Evolutionary conservation across 1,140 invertebrate species (phyloP).

Genomic region (Platyscapa corneri): DNA sequence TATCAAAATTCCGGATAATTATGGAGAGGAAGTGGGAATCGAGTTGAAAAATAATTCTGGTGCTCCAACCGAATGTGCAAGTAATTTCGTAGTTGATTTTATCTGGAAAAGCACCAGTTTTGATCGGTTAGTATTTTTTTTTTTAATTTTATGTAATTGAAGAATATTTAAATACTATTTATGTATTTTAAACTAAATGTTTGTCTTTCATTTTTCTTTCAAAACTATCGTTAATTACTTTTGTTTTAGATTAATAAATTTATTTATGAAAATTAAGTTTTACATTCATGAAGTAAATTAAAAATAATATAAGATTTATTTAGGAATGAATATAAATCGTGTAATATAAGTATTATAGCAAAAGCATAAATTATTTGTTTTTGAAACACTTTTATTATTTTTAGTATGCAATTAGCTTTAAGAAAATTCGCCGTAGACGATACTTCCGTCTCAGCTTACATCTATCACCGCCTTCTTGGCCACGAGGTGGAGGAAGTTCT

Average conservation of each 20-base stretch:
- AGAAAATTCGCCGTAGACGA: conserved; percentile 98
- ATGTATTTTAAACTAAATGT: no score
- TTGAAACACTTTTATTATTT: no score
- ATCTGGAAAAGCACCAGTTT: conserved; percentile 99
- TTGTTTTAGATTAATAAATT: no score
- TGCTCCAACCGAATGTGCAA: conserved; percentile 92
- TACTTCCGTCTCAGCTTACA: conserved; percentile 96
- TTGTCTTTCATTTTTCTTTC: no score
- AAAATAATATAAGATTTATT: no score
- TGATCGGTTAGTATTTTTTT: conserved; percentile 84
- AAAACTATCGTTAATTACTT: no score
- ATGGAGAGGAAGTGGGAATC: conserved; percentile 97
- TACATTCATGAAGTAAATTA: no score
- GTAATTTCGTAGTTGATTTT: conserved; percentile 98
- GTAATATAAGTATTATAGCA: no score
- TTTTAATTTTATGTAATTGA: no score
- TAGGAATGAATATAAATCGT: no score
- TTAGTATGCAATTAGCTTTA: conserved; percentile 95
- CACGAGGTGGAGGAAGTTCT: conserved; percentile 98
- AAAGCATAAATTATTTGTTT: no score
- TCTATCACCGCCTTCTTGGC: conserved; percentile 96
- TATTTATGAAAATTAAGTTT: no score
- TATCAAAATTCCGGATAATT: conserved; percentile 99
- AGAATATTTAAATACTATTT: neutral
- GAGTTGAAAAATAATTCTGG: conserved; percentile 94